Evolutionary conservation across 1,140 invertebrate genomes (phyloP), one percentile per base, ranked within the genome.

Genomic region (Tetragnatha versicolor): DNA sequence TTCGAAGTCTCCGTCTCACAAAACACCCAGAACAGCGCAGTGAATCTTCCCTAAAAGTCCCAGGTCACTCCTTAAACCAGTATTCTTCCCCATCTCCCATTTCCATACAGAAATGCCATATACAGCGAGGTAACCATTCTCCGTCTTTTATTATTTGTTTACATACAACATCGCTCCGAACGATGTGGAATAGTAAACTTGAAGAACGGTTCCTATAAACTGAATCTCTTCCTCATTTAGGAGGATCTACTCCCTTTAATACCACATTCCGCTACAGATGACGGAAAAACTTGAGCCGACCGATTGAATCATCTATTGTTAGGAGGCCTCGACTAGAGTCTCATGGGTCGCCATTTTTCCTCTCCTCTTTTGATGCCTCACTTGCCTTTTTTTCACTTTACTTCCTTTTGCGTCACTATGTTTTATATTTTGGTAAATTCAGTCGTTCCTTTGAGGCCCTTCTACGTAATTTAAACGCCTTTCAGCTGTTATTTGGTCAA

Each of bases 241-340:
- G n/a, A 20, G 33, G 65, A n/a, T 33, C 5, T 22, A 33, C 22
- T 51, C 42, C 31, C 42, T 68, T 68, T 68, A 68, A 51, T 51
- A 31, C 65, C 27, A 39, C 65, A 35, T 68, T 68, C 31, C 47
- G 25, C 33, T 49, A 51, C 65, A 68, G 65, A 68, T 51, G 65
- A 51, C 65, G 29, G 42, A 20, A 68, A 51, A 33, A 68, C 65
- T 63, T 37, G 31, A 31, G n/a, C 65, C 29, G 47, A 33, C 17
- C 42, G n/a, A 68, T 51, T 33, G 65, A 68, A 68, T 68, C 65
- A n/a, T 47, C 29, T 33, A 68, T 68, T 68, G 65, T 49, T 51
- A 35, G 27, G 65, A 33, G 51, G 20, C 45, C 29, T 29, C n/a
- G 22, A 49, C 42, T 22, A 25, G 51, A 33, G 42, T 68, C 65